Evolutionary conservation across 2,888 invertebrate species (phyloP).

Genomic region (Danaus chrysippus): DNA sequence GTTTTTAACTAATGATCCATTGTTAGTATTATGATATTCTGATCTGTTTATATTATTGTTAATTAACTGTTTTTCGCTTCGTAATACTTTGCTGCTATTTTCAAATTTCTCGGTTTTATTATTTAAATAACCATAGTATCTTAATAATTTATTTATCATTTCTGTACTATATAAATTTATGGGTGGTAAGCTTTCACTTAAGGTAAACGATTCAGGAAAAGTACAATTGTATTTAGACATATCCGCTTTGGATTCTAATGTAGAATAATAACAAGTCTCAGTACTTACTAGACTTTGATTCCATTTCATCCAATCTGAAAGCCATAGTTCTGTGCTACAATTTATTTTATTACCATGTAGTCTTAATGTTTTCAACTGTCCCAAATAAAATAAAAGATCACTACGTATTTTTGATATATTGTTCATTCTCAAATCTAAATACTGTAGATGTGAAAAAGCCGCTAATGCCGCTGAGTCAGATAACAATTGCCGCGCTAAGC

Average conservation of each 20-base stretch:
- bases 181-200: constrained; percentile 71
- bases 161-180: constrained; percentile 74
- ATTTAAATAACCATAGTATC: constrained; percentile 70
- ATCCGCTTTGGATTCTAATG: constrained; percentile 64
- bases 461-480: constrained; percentile 85
- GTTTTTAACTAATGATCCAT: constrained; percentile 25
- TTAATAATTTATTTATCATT: constrained; percentile 72
- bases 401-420: constrained; percentile 78
- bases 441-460: constrained; percentile 83
- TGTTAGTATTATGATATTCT: constrained; percentile 35
- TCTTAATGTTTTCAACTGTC: constrained; percentile 82
- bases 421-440: constrained; percentile 84
- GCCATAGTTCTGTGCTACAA: constrained; percentile 83
- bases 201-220: constrained; percentile 73
- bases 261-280: constrained; percentile 71
- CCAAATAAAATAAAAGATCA: constrained; percentile 84
- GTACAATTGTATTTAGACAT: constrained; percentile 71
- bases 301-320: constrained; percentile 83
- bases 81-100: constrained; percentile 35
- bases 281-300: constrained; percentile 59
- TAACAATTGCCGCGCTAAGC: constrained; percentile 83
- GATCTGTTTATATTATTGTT: constrained; percentile 35
- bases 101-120: constrained; percentile 66
- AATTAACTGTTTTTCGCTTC: constrained; percentile 32
- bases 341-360: constrained; percentile 85